Percentiles rank a stretch among this genome's conserved stretches.
Evolutionary conservation across 2,888 invertebrate species (phyloP).

Genomic region (Syritta pipiens): DNA sequence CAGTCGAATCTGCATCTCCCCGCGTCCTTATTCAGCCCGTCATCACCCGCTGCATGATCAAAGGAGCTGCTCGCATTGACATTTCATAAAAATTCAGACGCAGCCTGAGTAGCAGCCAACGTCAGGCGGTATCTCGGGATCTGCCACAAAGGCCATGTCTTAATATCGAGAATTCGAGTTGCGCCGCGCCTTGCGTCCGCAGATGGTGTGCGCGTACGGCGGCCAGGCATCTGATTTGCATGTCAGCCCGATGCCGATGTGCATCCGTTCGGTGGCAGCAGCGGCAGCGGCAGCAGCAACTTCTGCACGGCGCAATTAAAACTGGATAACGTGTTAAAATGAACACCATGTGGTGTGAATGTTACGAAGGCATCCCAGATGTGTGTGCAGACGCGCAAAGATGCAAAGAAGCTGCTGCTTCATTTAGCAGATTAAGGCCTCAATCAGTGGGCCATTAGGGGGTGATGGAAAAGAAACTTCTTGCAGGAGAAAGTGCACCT

Average conservation of each 20-base stretch:
- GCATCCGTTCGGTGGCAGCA: conserved; percentile 28
- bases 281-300: not conserved
- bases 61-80: conserved; percentile 40
- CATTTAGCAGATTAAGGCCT: conserved; percentile 62
- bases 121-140: conserved; percentile 28
- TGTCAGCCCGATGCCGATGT: conserved; percentile 23
- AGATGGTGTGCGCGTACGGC: conserved; percentile 14
- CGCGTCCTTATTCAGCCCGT: no score
- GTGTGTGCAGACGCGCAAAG: no score
- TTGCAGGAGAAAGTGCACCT: conserved; percentile 48
- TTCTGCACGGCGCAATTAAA: conserved; percentile 44
- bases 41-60: conserved; percentile 11
- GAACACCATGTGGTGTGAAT: conserved; percentile 52
- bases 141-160: conserved; percentile 42
- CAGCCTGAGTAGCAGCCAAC: not conserved
- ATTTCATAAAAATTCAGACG: conserved; percentile 35
- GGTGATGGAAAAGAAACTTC: conserved; percentile 41
- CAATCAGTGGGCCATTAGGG: conserved; percentile 59
- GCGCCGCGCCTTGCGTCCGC: conserved; percentile 35
- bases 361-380: conserved; percentile 30
- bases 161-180: conserved; percentile 40
- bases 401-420: conserved; percentile 4
- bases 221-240: conserved; percentile 55
- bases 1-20: no score
- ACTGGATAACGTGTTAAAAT: conserved; percentile 52